Evolutionary conservation across 2,113 vertebrate species (phyloP).

Genomic region (Butorides virescens): DNA sequence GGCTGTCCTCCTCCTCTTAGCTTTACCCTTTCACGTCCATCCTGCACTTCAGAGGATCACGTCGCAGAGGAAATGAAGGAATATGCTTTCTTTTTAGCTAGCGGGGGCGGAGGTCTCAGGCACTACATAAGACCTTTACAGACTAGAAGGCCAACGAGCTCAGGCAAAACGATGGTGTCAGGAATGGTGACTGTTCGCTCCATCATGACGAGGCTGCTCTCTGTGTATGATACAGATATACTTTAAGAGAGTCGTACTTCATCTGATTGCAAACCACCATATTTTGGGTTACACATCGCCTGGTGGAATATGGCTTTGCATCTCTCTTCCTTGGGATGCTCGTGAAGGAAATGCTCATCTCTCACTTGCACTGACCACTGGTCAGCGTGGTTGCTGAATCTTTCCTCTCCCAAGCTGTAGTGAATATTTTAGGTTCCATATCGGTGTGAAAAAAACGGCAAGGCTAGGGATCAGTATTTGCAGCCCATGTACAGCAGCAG

Average conservation of each 20-base stretch:
- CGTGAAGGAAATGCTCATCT: background rate
- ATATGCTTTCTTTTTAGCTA: background rate
- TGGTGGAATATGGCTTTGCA: background rate
- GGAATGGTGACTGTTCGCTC: background rate
- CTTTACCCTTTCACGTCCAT: background rate
- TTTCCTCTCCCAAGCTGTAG: background rate
- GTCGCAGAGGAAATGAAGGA: background rate
- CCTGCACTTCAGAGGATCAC: background rate
- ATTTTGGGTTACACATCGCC: background rate
- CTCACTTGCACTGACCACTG: background rate
- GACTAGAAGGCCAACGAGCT: accelerated
- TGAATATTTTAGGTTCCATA: background rate
- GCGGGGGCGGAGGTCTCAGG: accelerated
- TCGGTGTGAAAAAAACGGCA: background rate
- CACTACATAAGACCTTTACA: background rate
- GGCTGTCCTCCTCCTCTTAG: background rate
- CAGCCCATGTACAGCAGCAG: background rate
- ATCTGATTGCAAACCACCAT: background rate
- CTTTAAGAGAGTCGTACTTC: background rate
- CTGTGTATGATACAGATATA: background rate
- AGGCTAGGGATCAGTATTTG: background rate
- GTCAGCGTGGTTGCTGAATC: accelerated
- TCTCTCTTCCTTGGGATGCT: background rate
- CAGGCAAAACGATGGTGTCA: background rate
- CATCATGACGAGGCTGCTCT: background rate